A percentile compares a stretch with the other conserved stretches of the same genome.
Evolutionary conservation across 64 coral and sea anemone species (phyloP).

Genomic region (Porites australiensis): DNA sequence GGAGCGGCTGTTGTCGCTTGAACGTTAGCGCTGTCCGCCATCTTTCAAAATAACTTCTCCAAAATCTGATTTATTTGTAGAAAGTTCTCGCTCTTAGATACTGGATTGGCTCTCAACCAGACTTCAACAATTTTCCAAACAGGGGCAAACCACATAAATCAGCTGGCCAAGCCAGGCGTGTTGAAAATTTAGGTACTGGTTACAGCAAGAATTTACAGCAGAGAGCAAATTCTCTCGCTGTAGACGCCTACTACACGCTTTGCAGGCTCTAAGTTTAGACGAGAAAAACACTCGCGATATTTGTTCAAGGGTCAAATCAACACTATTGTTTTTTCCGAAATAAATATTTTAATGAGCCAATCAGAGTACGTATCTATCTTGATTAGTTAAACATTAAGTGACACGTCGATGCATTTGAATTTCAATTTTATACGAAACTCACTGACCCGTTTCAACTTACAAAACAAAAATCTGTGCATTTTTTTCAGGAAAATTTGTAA

Average conservation of each 20-base stretch:
- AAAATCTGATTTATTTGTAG: no score
- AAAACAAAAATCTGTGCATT: no score
- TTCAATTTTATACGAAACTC: background rate
- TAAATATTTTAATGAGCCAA: slow-evolving; percentile 12
- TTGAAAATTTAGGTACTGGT: background rate
- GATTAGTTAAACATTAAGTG: background rate
- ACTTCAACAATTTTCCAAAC: background rate
- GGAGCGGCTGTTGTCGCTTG: background rate
- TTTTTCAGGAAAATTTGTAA: no score
- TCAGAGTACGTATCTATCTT: background rate
- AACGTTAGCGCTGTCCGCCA: background rate
- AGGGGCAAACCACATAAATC: no score
- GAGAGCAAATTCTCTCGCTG: no score
- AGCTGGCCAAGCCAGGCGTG: no score
- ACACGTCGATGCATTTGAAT: background rate
- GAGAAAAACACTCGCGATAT: slow-evolving; percentile 13
- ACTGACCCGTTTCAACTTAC: background rate
- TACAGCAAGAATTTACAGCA: background rate
- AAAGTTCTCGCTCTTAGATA: slow-evolving; percentile 12
- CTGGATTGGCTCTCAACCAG: background rate
- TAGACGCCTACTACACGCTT: background rate
- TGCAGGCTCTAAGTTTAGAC: background rate
- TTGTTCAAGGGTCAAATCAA: slow-evolving; percentile 20
- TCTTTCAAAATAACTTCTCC: background rate
- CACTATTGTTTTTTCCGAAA: slow-evolving; percentile 15